Percentiles rank a stretch among this genome's conserved stretches.
These are phyloP conservation scores for Leucania comma DNA, from an alignment of 2,888 invertebrate species.

Conservation along the genomic window DNA sequence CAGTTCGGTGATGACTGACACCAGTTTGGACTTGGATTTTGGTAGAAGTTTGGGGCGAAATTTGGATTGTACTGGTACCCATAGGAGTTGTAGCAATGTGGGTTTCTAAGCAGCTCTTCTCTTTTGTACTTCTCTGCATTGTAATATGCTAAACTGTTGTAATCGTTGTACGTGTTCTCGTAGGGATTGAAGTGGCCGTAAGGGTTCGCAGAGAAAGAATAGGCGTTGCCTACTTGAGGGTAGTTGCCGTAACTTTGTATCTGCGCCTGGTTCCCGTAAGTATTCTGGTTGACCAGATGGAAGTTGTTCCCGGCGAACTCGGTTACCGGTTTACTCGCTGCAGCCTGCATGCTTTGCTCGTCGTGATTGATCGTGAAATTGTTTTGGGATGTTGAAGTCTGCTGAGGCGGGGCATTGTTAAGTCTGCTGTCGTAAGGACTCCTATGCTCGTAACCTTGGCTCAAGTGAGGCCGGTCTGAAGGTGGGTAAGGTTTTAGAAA, in stretches of 20 bases:
- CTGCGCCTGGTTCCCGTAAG: constrained; percentile 82
- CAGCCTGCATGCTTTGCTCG: constrained; percentile 77
- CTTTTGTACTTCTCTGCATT: constrained; percentile 90
- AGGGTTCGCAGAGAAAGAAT: constrained; percentile 85
- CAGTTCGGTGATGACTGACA: constrained; percentile 91
- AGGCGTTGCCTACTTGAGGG: constrained; percentile 86
- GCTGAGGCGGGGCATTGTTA: constrained; percentile 74
- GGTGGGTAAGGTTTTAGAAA: constrained; percentile 92
- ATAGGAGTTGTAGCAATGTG: constrained; percentile 90
- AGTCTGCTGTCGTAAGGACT: constrained; percentile 84
- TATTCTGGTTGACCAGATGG: constrained; percentile 82
- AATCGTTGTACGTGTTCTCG: constrained; percentile 88
- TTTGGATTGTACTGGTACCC: constrained; percentile 91
- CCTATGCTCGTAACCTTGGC: constrained; percentile 85
- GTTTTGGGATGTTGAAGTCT: constrained; percentile 77
- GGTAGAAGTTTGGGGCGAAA: constrained; percentile 90
- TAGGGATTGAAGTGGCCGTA: constrained; percentile 89
- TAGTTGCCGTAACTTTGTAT: constrained; percentile 88
- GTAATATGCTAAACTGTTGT: constrained; percentile 88
- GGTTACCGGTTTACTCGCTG: constrained; percentile 76
- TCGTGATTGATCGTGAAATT: constrained; percentile 87
- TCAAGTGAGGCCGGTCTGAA: constrained; percentile 84
- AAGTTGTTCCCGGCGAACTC: constrained; percentile 86
- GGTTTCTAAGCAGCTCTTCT: constrained; percentile 87
- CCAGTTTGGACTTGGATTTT: constrained; percentile 88